Evolutionary conservation across 2,888 invertebrate genomes (phyloP), one percentile per base, ranked within the genome.

Genomic region (Drosophila dives): DNA sequence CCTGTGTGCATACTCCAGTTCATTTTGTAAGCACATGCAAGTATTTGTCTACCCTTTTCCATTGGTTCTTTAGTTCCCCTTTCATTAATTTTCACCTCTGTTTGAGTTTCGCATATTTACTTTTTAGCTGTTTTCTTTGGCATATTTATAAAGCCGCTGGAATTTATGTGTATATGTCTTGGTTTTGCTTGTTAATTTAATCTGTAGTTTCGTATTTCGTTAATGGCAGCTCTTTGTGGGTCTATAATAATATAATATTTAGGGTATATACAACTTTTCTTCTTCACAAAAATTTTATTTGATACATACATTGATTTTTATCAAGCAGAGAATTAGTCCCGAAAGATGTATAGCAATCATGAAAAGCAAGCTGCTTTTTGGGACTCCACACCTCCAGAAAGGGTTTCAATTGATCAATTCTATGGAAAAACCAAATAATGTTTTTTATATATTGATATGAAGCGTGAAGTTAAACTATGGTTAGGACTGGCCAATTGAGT

Each of bases 21-120:
- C 65, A 79, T 72, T 74, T 77, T 72, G 54, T 34, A 56, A 74
- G 62, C 72, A 60, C 70, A 67, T 62, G 80, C 80, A 84, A 89
- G 78, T 69, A 76, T 79, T 81, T 77, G 77, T 81, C 64, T 77
- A 59, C 61, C 8, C 40, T 58, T 48, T 64, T 69, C 64, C 69
- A 58, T 79, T 58, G 48, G 63, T 69, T 64, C 76, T 67, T 80
- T 40, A 59, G 67, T 67, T 40, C 23, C 42, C 20, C 10, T 51
- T 72, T 58, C 48, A 64, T 55, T 75, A 55, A 58, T 42, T 63
- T 55, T 40, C 55, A 63, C 49, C 75, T 56, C 15, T 64, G 68
- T 67, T 69, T 76, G 72, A 72, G 45, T 54, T 69, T 51, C 50
- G 51, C 48, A 64, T 80, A 59, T 66, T 69, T 66, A 64, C 67